Percentiles rank a stretch among this genome's conserved stretches.
Evolutionary conservation across 2,888 invertebrate genomes (phyloP).

Genomic region (Orchestes rusci): DNA sequence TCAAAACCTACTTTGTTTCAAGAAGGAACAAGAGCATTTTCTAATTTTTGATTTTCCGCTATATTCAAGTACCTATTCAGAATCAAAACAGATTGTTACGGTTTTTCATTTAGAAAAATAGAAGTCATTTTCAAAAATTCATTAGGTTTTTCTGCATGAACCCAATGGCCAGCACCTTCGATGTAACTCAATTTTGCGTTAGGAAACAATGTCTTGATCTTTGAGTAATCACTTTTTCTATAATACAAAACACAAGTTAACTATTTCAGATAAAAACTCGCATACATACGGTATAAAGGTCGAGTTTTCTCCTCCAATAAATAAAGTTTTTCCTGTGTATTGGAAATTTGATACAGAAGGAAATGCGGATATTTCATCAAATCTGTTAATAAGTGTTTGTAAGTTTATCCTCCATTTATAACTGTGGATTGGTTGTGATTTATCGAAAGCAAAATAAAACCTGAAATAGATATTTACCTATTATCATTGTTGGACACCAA

Average conservation of each 20-base stretch:
- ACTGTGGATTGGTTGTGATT: no score
- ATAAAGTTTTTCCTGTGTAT: constrained; percentile 62
- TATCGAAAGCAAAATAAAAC: no score
- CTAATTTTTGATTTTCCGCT: no score
- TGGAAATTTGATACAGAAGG: constrained; percentile 44
- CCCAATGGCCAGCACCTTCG: constrained; percentile 84
- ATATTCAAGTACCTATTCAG: no score
- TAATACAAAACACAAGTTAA: not conserved
- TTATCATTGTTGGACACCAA: constrained; percentile 48
- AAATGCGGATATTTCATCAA: constrained; percentile 57
- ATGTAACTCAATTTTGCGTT: constrained; percentile 61
- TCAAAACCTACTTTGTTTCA: no score
- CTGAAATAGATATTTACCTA: constrained; percentile 32
- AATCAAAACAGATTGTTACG: no score
- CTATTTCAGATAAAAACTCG: no score
- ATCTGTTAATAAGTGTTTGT: constrained; percentile 59
- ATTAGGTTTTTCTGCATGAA: constrained; percentile 84
- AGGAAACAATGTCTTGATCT: constrained; percentile 67
- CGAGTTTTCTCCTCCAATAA: constrained; percentile 75
- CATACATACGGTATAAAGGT: no score
- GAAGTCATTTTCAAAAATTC: constrained; percentile 62
- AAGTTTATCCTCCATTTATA: constrained; percentile 79
- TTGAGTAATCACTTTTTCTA: constrained; percentile 50
- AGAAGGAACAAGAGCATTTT: no score
- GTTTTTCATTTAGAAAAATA: constrained; percentile 50